Evolutionary conservation across 2,888 invertebrate genomes (phyloP), one percentile per base, ranked within the genome.

Genomic region (Hydrotaea cyrtoneurina): DNA sequence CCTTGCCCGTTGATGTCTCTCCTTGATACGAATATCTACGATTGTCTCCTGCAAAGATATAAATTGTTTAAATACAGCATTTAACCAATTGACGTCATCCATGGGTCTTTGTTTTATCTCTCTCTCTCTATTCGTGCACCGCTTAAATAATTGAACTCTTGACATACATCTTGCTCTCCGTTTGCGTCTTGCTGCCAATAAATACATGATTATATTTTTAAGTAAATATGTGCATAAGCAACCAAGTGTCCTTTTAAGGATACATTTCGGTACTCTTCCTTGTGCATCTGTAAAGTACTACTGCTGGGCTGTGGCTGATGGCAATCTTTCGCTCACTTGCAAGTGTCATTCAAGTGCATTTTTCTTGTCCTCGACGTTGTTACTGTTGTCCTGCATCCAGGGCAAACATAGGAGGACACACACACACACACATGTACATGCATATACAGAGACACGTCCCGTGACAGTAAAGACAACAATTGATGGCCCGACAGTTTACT

Each of bases 271-370:
- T 64, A 0, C 19, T 17, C 55, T 62, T 13, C 62, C 62, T 15
- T 59, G 66, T 46, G 36, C 66, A 82, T 77, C 69, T 77, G 66
- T 77, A 23, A 76, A 53, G 4, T 31, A 76, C 50, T 19, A 19
- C 11, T 21, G 2, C n/a, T 21, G 19, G n/a, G 46, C 50, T 36
- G 26, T 36, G 26, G 26, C 57, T 53, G 78, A 85, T 79, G 78
- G 73, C 66, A 76, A 81, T 79, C 78, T 76, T 78, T 59, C 26
- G 78, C 73, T 55, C 73, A 73, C 66, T 76, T 81, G 76, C 81
- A 81, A 81, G 84, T 85, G 80, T 73, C 81, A 79, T 79, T 85
- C 62, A 85, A 81, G 81, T 79, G 76, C 81, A 82, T 81, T 81
- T 69, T 50, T n/a, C 62, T 26, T 26, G 21, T 62, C 19, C 19